phyloP scores from a whole-genome alignment of 2,888 invertebrate genomes.

The Athalia rosae region DNA sequence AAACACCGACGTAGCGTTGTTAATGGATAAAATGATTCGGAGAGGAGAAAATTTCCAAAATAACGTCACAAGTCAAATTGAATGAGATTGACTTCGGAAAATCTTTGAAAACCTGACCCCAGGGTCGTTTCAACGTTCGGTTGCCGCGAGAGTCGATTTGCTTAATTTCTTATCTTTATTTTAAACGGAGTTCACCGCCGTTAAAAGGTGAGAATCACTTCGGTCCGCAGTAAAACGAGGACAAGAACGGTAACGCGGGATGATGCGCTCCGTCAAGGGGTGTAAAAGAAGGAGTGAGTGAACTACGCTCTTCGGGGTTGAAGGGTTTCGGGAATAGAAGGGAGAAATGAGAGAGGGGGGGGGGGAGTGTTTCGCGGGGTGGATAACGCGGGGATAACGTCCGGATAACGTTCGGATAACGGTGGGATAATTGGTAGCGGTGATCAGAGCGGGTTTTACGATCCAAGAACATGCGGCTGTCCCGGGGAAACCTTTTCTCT shows the following conservation, averaged over 20 bases:
- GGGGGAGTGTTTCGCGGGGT: conserved; percentile 48
- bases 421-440: conserved; percentile 73
- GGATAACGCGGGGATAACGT: conserved; percentile 70
- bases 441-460: conserved; percentile 73
- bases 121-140: not conserved
- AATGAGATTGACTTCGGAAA: not conserved
- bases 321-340: conserved; percentile 60
- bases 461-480: conserved; percentile 68
- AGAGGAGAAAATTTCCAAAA: not conserved
- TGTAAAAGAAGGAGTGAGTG: conserved; percentile 39
- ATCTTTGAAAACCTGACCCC: not conserved
- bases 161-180: conserved; percentile 24
- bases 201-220: conserved; percentile 73
- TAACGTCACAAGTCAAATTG: too few relatives aligned
- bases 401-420: conserved; percentile 70
- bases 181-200: conserved; percentile 51
- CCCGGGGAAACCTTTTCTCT: conserved; percentile 50
- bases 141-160: not conserved
- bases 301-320: conserved; percentile 53
- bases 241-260: conserved; percentile 60
- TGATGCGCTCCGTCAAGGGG: conserved; percentile 47
- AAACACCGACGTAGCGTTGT: not conserved
- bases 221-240: conserved; percentile 72
- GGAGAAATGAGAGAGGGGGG: conserved; percentile 49
- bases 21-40: not conserved